Conservation (phyloP, 2,113 vertebrate species). For the Tyto alba region DNA sequence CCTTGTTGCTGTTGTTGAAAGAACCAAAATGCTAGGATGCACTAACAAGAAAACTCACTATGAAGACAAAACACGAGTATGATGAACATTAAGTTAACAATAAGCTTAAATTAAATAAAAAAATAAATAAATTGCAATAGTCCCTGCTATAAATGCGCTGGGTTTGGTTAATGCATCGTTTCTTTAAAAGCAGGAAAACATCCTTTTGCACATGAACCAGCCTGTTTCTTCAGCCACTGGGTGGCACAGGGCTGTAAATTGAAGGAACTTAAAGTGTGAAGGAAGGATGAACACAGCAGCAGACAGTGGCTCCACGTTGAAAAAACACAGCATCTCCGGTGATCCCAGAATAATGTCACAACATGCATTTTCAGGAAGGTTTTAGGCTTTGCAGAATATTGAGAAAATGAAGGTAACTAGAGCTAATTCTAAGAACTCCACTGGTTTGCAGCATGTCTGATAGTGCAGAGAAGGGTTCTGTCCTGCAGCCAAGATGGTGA, state of each 20-base stretch:
- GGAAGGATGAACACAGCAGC: too few relatives aligned
- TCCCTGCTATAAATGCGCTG: neutral
- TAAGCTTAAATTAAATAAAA: neutral
- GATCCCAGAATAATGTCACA: neutral
- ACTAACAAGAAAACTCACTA: neutral
- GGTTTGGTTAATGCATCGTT: neutral
- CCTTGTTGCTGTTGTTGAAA: neutral
- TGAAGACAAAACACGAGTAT: neutral
- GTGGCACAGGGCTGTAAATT: neutral
- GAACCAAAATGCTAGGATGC: neutral
- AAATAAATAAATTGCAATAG: rapidly evolving
- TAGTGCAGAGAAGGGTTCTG: neutral
- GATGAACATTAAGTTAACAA: neutral
- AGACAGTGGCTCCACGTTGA: too few relatives aligned
- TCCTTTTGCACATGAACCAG: neutral
- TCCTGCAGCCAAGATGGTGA: neutral
- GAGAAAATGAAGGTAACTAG: neutral
- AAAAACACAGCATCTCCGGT: too few relatives aligned
- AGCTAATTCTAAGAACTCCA: neutral
- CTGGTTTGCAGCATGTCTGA: neutral
- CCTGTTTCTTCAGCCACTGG: neutral
- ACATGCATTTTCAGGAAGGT: neutral
- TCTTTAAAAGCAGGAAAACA: neutral
- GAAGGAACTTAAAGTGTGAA: neutral
- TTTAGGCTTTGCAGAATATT: neutral